Conservation (phyloP, 2,888 invertebrate species). For the Serripes groenlandicus region DNA sequence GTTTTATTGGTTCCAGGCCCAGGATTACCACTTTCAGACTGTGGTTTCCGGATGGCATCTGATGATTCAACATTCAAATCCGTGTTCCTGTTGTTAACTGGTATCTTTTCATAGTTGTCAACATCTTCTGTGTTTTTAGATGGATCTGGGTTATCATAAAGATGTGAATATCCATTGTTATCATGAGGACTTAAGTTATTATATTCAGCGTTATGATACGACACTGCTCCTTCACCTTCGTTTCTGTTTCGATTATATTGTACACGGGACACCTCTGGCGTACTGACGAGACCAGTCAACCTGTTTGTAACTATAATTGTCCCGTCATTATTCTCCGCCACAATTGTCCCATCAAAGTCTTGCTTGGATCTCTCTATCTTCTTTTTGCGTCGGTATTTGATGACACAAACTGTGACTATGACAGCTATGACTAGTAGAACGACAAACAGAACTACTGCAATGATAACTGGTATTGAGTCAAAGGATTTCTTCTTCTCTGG, state of each 20-base stretch:
- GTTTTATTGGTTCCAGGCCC: conserved; percentile 5
- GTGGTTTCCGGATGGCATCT: not conserved
- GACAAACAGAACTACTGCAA: conserved; percentile 56
- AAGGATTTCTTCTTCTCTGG: conserved; percentile 26
- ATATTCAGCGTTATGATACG: not conserved
- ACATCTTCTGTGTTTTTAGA: not conserved
- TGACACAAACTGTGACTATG: conserved; percentile 27
- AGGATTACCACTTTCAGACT: not conserved
- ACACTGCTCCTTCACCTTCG: not conserved
- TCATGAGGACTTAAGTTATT: not conserved
- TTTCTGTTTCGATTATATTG: conserved; percentile 10
- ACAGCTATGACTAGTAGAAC: conserved; percentile 52
- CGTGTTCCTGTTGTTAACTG: not conserved
- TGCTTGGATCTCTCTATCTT: conserved; percentile 26
- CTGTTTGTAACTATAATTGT: conserved; percentile 39
- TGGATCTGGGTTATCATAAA: not conserved
- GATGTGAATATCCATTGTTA: conserved; percentile 7
- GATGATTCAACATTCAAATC: not conserved
- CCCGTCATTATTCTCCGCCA: conserved; percentile 37
- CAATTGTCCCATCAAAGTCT: conserved; percentile 37
- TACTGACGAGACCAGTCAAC: conserved; percentile 32
- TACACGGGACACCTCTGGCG: conserved; percentile 48
- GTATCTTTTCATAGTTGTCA: not conserved
- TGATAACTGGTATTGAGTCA: conserved; percentile 51
- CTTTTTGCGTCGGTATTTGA: not conserved